Base-by-base conservation (phyloP, 2,113 vertebrate genomes). In the Nothoprocta pentlandii region DNA sequence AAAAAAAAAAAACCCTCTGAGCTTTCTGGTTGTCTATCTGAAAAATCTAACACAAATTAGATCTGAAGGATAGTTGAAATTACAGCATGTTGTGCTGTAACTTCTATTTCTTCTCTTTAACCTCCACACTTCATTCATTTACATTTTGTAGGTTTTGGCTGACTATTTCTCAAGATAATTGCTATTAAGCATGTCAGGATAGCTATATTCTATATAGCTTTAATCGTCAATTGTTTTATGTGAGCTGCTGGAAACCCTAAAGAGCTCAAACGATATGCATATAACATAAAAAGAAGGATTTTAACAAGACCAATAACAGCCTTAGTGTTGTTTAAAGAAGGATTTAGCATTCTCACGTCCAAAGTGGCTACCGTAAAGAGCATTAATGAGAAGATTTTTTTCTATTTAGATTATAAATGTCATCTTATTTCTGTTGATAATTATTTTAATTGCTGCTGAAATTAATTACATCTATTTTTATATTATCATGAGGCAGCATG, bases 371-470 rank as follows among this genome's bases (percentile, higher is more conserved):
- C 13, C 64, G 34, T 75, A 73, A 88, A 32, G 6, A n/a, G 2
- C 16, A n/a, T 36, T 53, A 53, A 15, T 54, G 10, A 80, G 25
- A 91, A 63, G 16, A 26, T 16, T 56, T 81, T 89, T 4, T 14
- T 75, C 32, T 67, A 4, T 59, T 89, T 63, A 84, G 5, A 14
- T 44, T 53, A 66, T n/a, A 87, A 91, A 83, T 47, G 22, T 67
- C 26, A 81, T 63, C 32, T 62, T 87, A 76, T 68, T 58, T 91
- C 63, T 90, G 51, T 34, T 4, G 0, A 78, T 46, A 77, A 56
- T 81, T 86, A 91, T 91, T 97, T 94, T 86, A 93, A 76, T 87
- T 92, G n/a, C 26, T 69, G 30, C 8, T 85, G 34, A 94, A 94
- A 89, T 92, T 91, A 90, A 90, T 92, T 87, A 49, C 13, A 47